Evolutionary conservation across 2,888 invertebrate species (phyloP).

Genomic region (Sialis fuliginosa): DNA sequence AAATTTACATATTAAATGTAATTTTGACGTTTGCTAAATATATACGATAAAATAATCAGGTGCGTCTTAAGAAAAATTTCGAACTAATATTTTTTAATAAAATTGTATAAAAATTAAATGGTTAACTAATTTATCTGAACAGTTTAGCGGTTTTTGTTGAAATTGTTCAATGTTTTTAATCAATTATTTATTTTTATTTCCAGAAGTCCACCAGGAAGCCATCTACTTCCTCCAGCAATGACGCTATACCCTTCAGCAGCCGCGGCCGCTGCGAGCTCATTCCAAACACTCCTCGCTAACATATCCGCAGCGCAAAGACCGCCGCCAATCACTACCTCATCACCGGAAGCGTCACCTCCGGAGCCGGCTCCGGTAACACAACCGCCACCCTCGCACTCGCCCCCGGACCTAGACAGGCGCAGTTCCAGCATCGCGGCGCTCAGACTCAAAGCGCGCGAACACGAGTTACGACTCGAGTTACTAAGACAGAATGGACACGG

Average conservation of each 20-base stretch:
- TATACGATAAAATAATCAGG: too few species aligned
- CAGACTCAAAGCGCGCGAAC: slow-evolving; percentile 75
- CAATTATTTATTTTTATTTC: too few species aligned
- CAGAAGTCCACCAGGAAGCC: slow-evolving; percentile 6
- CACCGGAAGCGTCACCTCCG: slow-evolving; percentile 24
- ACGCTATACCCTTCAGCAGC: slow-evolving; percentile 29
- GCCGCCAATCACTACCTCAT: slow-evolving; percentile 14
- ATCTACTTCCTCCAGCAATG: slow-evolving; percentile 43
- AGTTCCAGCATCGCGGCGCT: slow-evolving; percentile 78
- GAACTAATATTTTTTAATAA: too few species aligned
- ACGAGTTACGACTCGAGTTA: slow-evolving; percentile 71
- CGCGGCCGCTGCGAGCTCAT: slow-evolving; percentile 40
- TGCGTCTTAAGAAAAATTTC: too few species aligned
- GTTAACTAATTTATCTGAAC: too few species aligned
- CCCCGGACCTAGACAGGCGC: slow-evolving; percentile 60
- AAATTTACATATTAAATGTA: too few species aligned
- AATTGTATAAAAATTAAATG: too few species aligned
- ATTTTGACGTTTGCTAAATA: too few species aligned
- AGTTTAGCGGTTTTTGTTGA: too few species aligned
- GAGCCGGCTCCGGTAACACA: slow-evolving; percentile 30
- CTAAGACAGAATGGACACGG: slow-evolving; percentile 55
- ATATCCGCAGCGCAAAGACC: slow-evolving; percentile 45
- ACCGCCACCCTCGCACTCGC: slow-evolving; percentile 25
- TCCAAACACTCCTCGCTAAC: slow-evolving; percentile 72
- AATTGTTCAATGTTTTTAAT: too few species aligned